Evolutionary conservation across 2,797 vertebrate genomes (phyloP), one percentile per base, ranked within the genome.

Genomic region (Melanotaenia parkinsoni): DNA sequence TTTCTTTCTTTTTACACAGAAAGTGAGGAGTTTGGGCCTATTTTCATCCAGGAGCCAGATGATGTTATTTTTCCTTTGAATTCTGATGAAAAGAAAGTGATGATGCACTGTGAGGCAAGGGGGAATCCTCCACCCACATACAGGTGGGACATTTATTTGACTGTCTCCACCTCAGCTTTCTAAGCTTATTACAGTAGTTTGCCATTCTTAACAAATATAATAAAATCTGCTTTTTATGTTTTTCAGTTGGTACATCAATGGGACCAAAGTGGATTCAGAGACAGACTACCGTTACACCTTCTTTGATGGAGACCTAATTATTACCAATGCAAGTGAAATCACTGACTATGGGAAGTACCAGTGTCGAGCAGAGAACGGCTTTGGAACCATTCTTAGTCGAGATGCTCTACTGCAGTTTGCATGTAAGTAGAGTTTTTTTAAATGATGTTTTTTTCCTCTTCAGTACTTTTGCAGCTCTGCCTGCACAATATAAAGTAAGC

Each of bases 231-330:
- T n/a, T 89, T 9, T 45, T 61, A 3, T 64, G 7, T 58, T 92
- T 72, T 92, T 88, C 86, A 99, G 97, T 76, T 99, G 98, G 98
- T 92, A 96, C 89, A 92, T 95, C 87, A 99, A 99, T 86, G 95
- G 96, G 81, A 96, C 96, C 0, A 92, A 95, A 77, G 93, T 97
- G 0, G 92, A 97, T 66, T 64, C 92, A 64, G 94, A 95, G 81
- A 92, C 92, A 81, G 95, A 97, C 92, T 96, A 96, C 83, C 97
- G 95, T 76, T 96, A 96, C 93, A 95, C 93, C 90, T 86, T 97
- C 79, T 91, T 97, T 66, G 95, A 96, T 32, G 97, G 98, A 51
- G 96, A 93, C 88, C 86, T 99, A 76, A 94, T 98, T 70, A 98
- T 99, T 86, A 94, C 66, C 78, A 96, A 95, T 61, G 96, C 96